Base-by-base conservation (phyloP, 2,797 vertebrate genomes). In the Morelia viridis region DNA sequence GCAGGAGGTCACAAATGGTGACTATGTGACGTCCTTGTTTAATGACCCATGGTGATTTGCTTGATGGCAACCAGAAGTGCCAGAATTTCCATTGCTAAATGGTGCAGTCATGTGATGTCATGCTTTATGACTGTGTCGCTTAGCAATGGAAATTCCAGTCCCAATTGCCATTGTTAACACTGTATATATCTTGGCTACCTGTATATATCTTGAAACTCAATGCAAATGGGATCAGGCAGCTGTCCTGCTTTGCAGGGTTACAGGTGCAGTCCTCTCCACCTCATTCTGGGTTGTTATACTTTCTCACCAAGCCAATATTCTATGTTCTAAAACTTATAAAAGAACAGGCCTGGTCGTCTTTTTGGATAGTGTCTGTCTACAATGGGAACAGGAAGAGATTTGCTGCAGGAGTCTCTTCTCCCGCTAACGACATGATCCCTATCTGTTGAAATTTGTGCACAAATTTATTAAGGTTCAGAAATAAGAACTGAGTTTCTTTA, bases 391-490 rank as follows among this genome's bases (percentile, higher is more conserved):
- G 65, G 56, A n/a, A 7, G 24, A 17, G 24, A 4, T 1, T 22
- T 35, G 50, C n/a, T 89, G 65, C 56, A 46, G 3, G 9, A 46
- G 53, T 8, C 24, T 19, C 53, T 91, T 71, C 17, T 58, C 53
- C n/a, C 6, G 64, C 28, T 71, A 46, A 46, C 50, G 9, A 56
- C 8, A 41, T 68, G 50, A 2, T 83, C 9, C 9, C 53, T 41
- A 7, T 10, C 57, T 4, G 22, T 1, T 9, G 35, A 35, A 3
- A 50, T 35, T 3, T n/a, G 35, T 90, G n/a, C 41, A 56, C 35
- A 87, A 13, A 56, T 46, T 92, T 86, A 90, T 85, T 86, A 19
- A 76, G 28, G 41, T 62, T 86, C 64, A 76, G 58, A 53, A 89
- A 53, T 61, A 13, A 86, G 41, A 50, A 86, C 28, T 50, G 60